These are phyloP conservation scores for Solen grandis DNA, from an alignment of 1,140 invertebrate genomes.

Conservation along the genomic window DNA sequence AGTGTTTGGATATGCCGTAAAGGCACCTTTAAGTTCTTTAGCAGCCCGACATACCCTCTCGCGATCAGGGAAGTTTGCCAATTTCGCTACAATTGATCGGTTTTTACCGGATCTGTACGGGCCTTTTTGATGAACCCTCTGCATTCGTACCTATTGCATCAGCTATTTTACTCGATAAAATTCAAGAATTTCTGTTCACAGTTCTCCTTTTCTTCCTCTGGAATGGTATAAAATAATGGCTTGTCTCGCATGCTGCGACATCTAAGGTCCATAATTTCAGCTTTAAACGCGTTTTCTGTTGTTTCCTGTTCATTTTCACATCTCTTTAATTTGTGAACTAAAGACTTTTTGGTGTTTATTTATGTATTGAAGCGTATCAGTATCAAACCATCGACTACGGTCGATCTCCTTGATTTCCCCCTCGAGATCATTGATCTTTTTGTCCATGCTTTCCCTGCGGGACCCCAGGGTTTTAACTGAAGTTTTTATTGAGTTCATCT, in stretches of 20 bases:
- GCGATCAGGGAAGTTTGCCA: too few relatives aligned
- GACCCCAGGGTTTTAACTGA: too few relatives aligned
- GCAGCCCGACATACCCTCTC: too few relatives aligned
- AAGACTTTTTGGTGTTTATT: background rate
- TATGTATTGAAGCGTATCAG: background rate
- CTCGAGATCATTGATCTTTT: too few relatives aligned
- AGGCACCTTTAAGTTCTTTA: background rate
- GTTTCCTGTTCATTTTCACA: background rate
- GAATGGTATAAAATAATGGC: slow-evolving; percentile 21
- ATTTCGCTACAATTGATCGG: background rate
- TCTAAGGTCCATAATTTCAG: background rate
- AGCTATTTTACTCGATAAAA: background rate
- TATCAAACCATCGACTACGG: background rate
- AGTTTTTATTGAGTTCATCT: too few relatives aligned
- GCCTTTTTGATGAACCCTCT: slow-evolving; percentile 10
- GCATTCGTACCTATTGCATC: slow-evolving; percentile 1
- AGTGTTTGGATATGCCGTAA: background rate
- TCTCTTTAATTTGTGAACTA: background rate
- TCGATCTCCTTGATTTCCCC: too few relatives aligned
- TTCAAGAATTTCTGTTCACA: background rate
- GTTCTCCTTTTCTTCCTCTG: slow-evolving; percentile 8
- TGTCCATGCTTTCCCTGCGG: too few relatives aligned
- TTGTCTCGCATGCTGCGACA: slow-evolving; percentile 11
- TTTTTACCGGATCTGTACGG: background rate
- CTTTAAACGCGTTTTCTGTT: background rate